phyloP scores from a whole-genome alignment of 2,888 invertebrate genomes.

The Electrophaes corylata region DNA sequence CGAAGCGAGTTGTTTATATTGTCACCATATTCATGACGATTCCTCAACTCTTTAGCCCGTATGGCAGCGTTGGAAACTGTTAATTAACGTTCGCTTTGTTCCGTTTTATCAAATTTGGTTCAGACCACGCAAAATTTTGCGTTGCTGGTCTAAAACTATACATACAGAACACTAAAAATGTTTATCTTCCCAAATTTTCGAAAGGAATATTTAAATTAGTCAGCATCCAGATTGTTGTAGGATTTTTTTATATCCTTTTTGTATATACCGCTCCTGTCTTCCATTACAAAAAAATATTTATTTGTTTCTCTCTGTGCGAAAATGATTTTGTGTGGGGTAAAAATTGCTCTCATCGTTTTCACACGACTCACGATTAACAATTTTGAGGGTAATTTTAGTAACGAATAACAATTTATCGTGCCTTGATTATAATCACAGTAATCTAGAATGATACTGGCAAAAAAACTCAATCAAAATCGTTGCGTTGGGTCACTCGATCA shows the following conservation, averaged over 20 bases:
- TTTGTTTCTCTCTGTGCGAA: not conserved
- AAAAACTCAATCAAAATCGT: not conserved
- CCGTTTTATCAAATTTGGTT: not conserved
- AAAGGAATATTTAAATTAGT: slow-evolving; percentile 32
- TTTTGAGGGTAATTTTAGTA: not conserved
- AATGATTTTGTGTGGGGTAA: not conserved
- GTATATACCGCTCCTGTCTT: not conserved
- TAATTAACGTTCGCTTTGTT: too few species aligned
- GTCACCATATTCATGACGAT: too few species aligned
- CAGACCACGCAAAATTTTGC: not conserved
- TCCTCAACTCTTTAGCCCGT: too few species aligned
- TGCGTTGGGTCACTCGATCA: not conserved
- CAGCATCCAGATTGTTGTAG: slow-evolving; percentile 10
- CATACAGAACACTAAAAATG: slow-evolving; percentile 21
- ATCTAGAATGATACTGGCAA: too few species aligned
- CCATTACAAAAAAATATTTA: not conserved
- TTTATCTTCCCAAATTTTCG: slow-evolving; percentile 13
- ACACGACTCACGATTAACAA: not conserved
- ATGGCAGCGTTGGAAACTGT: too few species aligned
- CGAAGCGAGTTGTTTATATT: too few species aligned
- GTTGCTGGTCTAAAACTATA: not conserved
- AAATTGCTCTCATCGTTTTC: not conserved
- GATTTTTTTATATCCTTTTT: not conserved
- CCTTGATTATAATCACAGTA: too few species aligned
- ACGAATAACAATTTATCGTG: too few species aligned